These are phyloP conservation scores for Aegypius monachus DNA, from an alignment of 2,113 vertebrate species.

Conservation along the genomic window DNA sequence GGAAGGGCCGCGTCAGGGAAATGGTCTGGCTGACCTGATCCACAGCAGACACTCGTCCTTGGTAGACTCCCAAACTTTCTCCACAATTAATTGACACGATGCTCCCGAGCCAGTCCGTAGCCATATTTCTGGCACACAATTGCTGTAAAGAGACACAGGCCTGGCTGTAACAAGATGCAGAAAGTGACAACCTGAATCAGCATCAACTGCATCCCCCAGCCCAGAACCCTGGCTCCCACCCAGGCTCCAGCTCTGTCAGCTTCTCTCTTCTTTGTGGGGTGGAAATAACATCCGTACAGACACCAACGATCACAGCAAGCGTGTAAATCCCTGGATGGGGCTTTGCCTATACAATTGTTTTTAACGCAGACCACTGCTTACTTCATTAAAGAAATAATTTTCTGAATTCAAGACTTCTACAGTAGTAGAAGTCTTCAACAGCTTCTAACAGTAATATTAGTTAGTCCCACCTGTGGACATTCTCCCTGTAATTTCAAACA, in stretches of 20 bases:
- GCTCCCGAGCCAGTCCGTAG: conserved; percentile 92
- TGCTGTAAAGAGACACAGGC: neutral
- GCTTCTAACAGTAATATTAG: neutral
- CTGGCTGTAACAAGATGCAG: neutral
- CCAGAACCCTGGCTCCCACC: neutral
- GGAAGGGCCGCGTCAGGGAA: conserved; percentile 91
- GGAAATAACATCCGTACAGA: neutral
- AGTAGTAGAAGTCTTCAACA: too few relatives aligned
- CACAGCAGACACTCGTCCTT: conserved; percentile 92
- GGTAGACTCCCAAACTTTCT: conserved; percentile 91
- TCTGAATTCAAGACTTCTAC: neutral
- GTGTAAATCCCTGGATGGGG: neutral
- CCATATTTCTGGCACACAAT: conserved; percentile 72
- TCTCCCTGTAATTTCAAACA: neutral
- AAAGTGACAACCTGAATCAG: neutral
- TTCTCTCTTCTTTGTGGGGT: neutral
- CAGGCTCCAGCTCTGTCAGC: neutral
- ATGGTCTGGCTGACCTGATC: conserved; percentile 96
- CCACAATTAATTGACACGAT: conserved; percentile 97
- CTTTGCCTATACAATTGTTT: neutral
- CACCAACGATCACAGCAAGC: neutral
- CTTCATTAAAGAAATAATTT: neutral
- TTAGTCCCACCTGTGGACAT: too few relatives aligned
- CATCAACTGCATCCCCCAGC: neutral
- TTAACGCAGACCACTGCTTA: accelerated